These are phyloP conservation scores for Corbicula japonica DNA, from an alignment of 2,888 invertebrate genomes.

Conservation along the genomic window DNA sequence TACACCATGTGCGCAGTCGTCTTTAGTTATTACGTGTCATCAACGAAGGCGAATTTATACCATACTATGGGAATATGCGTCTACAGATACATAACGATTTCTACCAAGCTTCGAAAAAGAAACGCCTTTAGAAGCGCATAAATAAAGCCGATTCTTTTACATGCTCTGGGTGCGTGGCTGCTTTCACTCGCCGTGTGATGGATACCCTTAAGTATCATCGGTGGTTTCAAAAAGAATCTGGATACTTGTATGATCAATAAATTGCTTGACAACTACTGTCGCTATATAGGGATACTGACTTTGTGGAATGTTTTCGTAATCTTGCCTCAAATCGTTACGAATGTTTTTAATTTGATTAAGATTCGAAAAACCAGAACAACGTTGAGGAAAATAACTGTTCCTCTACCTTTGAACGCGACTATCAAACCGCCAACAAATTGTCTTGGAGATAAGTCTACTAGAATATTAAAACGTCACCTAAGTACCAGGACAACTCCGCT, in stretches of 20 bases:
- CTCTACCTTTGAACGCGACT: neutral
- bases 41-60: neutral
- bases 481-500: neutral
- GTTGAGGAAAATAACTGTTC: neutral
- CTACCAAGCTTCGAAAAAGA: neutral
- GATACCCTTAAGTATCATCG: neutral
- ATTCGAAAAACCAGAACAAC: neutral
- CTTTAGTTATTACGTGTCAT: neutral
- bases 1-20: neutral
- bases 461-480: neutral
- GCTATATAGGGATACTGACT: neutral
- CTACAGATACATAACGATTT: neutral
- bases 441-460: neutral
- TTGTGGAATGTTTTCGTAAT: neutral
- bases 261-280: neutral
- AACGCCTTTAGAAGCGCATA: neutral
- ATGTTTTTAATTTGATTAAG: neutral
- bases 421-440: neutral
- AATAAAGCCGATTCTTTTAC: neutral
- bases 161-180: neutral
- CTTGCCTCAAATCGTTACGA: neutral
- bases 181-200: neutral
- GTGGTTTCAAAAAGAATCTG: neutral
- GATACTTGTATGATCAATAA: neutral
- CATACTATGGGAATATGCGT: conserved; percentile 3